These are phyloP conservation scores for Atopsyche davidsoni DNA, from an alignment of 1,140 invertebrate species.

Conservation along the genomic window DNA sequence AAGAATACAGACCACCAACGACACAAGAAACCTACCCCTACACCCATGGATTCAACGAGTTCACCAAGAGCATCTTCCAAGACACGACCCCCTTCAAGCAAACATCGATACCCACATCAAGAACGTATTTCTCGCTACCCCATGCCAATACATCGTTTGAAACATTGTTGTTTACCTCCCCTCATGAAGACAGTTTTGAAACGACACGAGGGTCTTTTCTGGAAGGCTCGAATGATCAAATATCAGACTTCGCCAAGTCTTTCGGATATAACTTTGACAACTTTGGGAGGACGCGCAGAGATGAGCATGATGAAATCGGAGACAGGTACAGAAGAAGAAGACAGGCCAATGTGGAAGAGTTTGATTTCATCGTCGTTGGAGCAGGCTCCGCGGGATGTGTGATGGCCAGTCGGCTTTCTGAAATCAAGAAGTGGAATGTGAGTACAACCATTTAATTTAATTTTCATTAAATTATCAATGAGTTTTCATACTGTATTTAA, in stretches of 20 bases:
- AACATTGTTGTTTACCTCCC: conserved; percentile 7
- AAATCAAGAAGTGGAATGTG: conserved; percentile 48
- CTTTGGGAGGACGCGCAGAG: not conserved
- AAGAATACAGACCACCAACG: not conserved
- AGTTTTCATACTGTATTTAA: not conserved
- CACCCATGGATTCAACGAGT: not conserved
- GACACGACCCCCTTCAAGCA: not conserved
- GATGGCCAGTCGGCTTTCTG: conserved; percentile 55
- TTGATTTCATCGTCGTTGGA: conserved; percentile 54
- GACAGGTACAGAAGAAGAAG: conserved; percentile 14
- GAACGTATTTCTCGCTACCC: conserved; percentile 11
- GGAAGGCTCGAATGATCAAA: conserved; percentile 16
- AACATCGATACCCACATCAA: conserved; percentile 2
- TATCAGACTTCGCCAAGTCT: conserved; percentile 11
- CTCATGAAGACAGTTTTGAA: conserved; percentile 10
- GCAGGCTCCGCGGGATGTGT: conserved; percentile 63
- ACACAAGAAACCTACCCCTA: not conserved
- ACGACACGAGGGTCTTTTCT: conserved; percentile 11
- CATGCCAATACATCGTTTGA: conserved; percentile 9
- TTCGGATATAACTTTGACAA: conserved; percentile 21
- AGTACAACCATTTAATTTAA: conserved; percentile 15
- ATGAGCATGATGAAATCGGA: not conserved
- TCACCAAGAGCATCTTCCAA: not conserved
- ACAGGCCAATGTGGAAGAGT: conserved; percentile 32
- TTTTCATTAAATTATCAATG: not conserved